Evolutionary conservation across 2,797 vertebrate genomes (phyloP), one percentile per base, ranked within the genome.

Genomic region (Notolabrus celidotus): DNA sequence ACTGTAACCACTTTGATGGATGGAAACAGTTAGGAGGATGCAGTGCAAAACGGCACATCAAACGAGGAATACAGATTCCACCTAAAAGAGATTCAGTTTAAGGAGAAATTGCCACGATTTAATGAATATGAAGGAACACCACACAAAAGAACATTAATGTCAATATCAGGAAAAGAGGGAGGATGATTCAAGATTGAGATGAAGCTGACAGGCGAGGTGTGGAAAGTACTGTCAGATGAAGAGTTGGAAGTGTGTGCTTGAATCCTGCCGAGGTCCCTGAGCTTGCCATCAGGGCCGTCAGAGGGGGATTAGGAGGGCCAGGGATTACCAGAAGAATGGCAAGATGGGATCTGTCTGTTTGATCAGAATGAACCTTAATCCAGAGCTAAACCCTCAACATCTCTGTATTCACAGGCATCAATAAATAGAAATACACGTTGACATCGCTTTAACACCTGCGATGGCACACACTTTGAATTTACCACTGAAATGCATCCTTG

Each of bases 351-450:
- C 51, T 64, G 50, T 77, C 52, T 45, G 62, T 82, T 86, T 67
- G 76, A 74, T 78, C 52, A 74, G 57, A 67, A 77, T 80, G 15
- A 70, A 23, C 38, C 19, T 74, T 85, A 81, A 86, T 67, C 86
- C 61, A 64, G 50, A 55, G 23, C 45, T 76, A 72, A 87, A 86
- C 41, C 42, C 25, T 47, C 19, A 1, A 63, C 46, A 58, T 68
- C 36, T 66, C 47, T 50, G 46, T 65, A n/a, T 31, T 57, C 56
- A 64, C 69, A 51, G 7, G 60, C 53, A 49, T 14, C 1, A 1
- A 70, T 54, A 62, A 39, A 12, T 17, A 22, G 16, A 47, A 47
- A 54, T 33, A 68, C 27, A 39, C 10, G 12, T 41, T 19, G 46
- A 42, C 22, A 47, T 52, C 47, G 0, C n/a, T 62, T 46, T 42